Percentiles rank a stretch among this genome's conserved stretches.
phyloP scores from a whole-genome alignment of 2,797 vertebrate species.

The Cichlasoma orientale region DNA sequence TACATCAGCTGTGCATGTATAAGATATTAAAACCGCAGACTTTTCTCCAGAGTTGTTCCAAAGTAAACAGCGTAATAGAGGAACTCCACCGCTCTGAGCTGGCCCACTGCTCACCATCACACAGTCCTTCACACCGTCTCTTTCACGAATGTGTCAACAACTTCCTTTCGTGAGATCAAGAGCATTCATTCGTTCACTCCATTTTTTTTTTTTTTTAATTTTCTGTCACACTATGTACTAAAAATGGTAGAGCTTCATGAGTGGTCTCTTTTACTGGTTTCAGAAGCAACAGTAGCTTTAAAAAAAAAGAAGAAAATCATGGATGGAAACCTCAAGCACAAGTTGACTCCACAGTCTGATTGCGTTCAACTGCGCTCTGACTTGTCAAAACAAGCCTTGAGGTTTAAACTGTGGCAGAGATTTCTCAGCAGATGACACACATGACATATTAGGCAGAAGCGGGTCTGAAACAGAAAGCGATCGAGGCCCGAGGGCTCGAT shows the following conservation, averaged over 20 bases:
- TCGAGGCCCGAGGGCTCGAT: not conserved
- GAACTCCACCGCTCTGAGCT: conserved; percentile 36
- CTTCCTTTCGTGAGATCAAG: conserved; percentile 46
- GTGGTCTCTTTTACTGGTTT: not conserved
- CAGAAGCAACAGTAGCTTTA: not conserved
- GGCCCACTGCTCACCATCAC: not conserved
- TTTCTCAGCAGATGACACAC: not conserved
- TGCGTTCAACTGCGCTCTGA: not conserved
- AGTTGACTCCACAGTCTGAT: not conserved
- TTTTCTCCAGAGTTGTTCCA: conserved; percentile 35
- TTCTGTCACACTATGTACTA: conserved; percentile 16
- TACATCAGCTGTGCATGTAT: conserved; percentile 20
- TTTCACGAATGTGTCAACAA: conserved; percentile 43
- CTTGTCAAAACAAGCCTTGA: not conserved
- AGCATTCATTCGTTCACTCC: conserved; percentile 24
- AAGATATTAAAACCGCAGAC: not conserved
- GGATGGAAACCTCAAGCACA: not conserved
- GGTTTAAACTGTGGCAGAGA: conserved; percentile 4
- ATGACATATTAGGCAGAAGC: not conserved
- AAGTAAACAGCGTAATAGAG: conserved; percentile 48
- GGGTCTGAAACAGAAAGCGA: not conserved
- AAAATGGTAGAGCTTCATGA: conserved; percentile 8
- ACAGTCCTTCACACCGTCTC: conserved; percentile 5
- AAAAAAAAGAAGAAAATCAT: not conserved
- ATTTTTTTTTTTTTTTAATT: not conserved